phyloP scores from a whole-genome alignment of 2,797 vertebrate species.

The Erithacus rubecula region DNA sequence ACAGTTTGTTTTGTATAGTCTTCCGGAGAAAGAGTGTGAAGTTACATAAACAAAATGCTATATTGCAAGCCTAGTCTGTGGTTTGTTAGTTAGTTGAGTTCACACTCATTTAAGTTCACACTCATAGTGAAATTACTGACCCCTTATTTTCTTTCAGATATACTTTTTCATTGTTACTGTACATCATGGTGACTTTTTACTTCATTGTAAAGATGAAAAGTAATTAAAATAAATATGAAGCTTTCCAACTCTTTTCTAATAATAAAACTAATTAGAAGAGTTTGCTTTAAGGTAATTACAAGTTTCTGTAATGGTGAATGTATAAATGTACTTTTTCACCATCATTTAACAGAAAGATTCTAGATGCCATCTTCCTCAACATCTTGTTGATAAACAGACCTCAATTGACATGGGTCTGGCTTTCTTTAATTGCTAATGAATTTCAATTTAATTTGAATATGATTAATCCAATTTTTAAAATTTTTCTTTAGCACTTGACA shows the following conservation, averaged over 20 bases:
- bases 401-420: not conserved
- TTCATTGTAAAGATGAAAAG: not conserved
- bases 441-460: not conserved
- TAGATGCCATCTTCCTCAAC: not conserved
- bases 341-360: not conserved
- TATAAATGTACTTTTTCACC: not conserved
- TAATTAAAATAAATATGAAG: not conserved
- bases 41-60: not conserved
- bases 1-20: not conserved
- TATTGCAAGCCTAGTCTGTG: not conserved
- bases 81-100: not conserved
- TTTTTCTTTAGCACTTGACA: constrained; percentile 82
- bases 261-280: not conserved
- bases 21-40: not conserved
- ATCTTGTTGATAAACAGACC: not conserved
- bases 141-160: not conserved
- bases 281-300: not conserved
- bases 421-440: not conserved
- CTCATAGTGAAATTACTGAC: not conserved
- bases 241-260: not conserved
- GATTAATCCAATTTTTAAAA: constrained; percentile 11
- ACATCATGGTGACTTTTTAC: not conserved
- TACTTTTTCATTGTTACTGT: not conserved
- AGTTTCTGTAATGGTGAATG: not conserved
- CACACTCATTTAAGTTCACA: not conserved